phyloP scores from a whole-genome alignment of 1,140 invertebrate genomes.

The Conus betulinus region DNA sequence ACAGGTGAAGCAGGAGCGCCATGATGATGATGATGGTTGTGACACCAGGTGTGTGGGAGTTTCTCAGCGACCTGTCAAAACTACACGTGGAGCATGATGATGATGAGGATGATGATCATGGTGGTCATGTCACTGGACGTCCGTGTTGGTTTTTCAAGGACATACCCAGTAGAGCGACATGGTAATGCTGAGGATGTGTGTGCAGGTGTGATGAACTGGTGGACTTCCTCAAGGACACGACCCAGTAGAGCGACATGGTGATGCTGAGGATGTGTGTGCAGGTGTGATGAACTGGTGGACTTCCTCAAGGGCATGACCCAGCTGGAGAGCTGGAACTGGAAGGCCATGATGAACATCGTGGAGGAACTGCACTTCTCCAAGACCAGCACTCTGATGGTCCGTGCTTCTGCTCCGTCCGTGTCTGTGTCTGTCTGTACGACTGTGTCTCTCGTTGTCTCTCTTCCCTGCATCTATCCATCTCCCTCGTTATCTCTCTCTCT shows the following conservation, averaged over 20 bases:
- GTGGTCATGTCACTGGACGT: neutral
- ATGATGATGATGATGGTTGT: no score
- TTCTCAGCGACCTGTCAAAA: no score
- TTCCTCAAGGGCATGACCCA: neutral
- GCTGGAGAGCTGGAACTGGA: neutral
- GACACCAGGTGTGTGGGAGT: no score
- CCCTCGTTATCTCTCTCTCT: no score
- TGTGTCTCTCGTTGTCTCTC: no score
- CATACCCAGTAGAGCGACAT: no score
- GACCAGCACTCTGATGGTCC: neutral
- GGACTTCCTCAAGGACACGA: neutral
- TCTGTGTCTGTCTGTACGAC: no score
- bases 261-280: neutral
- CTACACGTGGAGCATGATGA: no score
- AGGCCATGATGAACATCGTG: neutral
- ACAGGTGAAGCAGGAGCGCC: no score
- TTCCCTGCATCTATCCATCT: no score
- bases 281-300: neutral
- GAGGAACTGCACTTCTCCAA: slow-evolving; percentile 16
- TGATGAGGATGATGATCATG: slow-evolving; percentile 19
- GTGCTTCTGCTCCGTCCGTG: neutral
- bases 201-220: neutral
- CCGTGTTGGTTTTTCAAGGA: neutral
- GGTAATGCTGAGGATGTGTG: neutral
- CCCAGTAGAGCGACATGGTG: neutral